phyloP scores from a whole-genome alignment of 2,888 invertebrate genomes.

The Pristionchus arcanus region DNA sequence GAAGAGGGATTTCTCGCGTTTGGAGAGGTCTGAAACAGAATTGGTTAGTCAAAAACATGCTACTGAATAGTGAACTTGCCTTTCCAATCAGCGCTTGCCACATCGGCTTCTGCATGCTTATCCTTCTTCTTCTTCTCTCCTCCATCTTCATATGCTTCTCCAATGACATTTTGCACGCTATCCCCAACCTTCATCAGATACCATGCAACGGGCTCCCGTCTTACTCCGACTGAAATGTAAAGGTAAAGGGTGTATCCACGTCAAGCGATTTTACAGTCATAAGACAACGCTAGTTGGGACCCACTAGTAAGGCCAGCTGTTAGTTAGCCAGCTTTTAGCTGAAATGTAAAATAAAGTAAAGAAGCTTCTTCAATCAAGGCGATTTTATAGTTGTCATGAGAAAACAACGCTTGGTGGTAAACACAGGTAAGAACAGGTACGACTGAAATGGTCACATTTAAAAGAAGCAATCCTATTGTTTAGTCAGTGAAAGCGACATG shows the following conservation, averaged over 20 bases:
- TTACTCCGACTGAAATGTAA: background rate
- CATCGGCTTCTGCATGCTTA: background rate
- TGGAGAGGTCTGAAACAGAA: slow-evolving; percentile 59
- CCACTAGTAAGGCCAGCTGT: too few relatives aligned
- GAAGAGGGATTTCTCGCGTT: slow-evolving; percentile 59
- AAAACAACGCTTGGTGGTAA: too few relatives aligned
- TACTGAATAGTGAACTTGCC: background rate
- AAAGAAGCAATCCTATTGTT: too few relatives aligned
- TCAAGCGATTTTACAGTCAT: too few relatives aligned
- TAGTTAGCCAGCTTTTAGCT: too few relatives aligned
- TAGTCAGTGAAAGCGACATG: too few relatives aligned
- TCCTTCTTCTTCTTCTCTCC: background rate
- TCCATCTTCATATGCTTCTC: slow-evolving; percentile 32
- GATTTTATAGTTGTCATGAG: too few relatives aligned
- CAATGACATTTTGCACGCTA: slow-evolving; percentile 48
- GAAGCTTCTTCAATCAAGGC: too few relatives aligned
- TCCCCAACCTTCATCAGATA: slow-evolving; percentile 53
- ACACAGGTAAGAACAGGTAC: too few relatives aligned
- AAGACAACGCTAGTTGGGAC: too few relatives aligned
- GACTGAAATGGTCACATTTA: too few relatives aligned
- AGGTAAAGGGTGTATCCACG: background rate
- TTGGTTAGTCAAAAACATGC: background rate
- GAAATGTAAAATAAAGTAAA: too few relatives aligned
- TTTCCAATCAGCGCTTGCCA: background rate
- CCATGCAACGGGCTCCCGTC: slow-evolving; percentile 51